phyloP scores from a whole-genome alignment of 2,113 vertebrate genomes.

The Procavia capensis region DNA sequence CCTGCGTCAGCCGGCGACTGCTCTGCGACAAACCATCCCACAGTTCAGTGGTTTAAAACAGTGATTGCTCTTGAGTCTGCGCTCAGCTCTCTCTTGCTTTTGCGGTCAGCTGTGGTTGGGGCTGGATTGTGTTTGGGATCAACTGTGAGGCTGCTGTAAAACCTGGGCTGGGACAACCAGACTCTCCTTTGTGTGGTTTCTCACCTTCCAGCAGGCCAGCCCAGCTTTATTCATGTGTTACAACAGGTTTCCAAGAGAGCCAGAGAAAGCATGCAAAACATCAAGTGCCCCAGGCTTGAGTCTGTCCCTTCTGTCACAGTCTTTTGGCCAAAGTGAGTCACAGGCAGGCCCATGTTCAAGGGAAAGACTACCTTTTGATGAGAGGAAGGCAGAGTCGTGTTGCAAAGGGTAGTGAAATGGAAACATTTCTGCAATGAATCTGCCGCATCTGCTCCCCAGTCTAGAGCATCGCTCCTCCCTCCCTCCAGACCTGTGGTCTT shows the following conservation, averaged over 20 bases:
- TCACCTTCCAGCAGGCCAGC: background rate
- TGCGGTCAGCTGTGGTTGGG: background rate
- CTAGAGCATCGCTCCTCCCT: background rate
- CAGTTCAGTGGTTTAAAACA: background rate
- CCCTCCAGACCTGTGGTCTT: background rate
- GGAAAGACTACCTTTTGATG: background rate
- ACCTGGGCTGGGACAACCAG: background rate
- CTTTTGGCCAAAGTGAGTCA: background rate
- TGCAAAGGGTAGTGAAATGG: background rate
- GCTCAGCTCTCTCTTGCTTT: background rate
- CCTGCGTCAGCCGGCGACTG: background rate
- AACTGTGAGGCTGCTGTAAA: background rate
- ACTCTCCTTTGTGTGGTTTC: background rate
- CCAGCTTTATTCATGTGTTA: background rate
- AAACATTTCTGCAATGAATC: background rate
- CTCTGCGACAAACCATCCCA: background rate
- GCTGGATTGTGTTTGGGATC: background rate
- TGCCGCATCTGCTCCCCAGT: background rate
- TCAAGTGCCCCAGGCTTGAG: background rate
- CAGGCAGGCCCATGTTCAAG: no score
- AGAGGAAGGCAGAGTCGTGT: no score
- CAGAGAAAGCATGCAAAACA: background rate
- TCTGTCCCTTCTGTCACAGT: background rate
- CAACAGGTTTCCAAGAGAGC: background rate
- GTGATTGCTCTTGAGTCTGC: no score